Base-by-base conservation (phyloP, 2,797 vertebrate species). In the Limnodromus scolopaceus region DNA sequence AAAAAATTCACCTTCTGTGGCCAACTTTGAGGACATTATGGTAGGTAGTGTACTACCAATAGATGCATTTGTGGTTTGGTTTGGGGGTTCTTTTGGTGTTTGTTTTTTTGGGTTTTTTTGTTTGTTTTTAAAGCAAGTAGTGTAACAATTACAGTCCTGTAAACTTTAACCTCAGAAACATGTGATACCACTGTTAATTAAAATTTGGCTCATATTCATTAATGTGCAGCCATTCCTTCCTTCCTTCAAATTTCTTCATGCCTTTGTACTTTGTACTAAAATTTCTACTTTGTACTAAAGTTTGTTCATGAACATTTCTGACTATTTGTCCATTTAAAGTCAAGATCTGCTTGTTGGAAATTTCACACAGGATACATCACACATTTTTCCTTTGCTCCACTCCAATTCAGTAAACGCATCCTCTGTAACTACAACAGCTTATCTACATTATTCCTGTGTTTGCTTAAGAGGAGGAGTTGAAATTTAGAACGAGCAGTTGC, bases 381-480 rank as follows among this genome's bases (percentile, higher is more conserved):
- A 41, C 5, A 22, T 54, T 90, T 39, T 81, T 88, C 13, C 39
- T 68, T 58, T 66, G 16, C 13, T 90, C 16, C 39, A 64, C 13
- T 90, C 16, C 39, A 64, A 57, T 74, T 76, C 68, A 46, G 34
- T 39, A 43, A 92, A 30, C 27, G 84, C 66, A 89, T 61, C 57
- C 48, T 34, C 81, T 69, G n/a, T 61, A 51, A 82, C 65, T 36
- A 58, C 51, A 76, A 55, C 16, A 69, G 30, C n/a, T 93, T 76
- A 82, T 69, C 66, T 86, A 4, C 25, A 57, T 46, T 76, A 89
- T 34, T 54, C 32, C 25, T 48, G 14, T 43, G 22, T 70, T 95
- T 96, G 70, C 55, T 63, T 88, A 82, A 69, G 58, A 93, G 82
- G 53, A 87, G 45, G 45, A 87, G 57, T 2, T 85, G 57, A 93